Conservation (phyloP, 2,888 invertebrate genomes). For the Congeria kusceri region DNA sequence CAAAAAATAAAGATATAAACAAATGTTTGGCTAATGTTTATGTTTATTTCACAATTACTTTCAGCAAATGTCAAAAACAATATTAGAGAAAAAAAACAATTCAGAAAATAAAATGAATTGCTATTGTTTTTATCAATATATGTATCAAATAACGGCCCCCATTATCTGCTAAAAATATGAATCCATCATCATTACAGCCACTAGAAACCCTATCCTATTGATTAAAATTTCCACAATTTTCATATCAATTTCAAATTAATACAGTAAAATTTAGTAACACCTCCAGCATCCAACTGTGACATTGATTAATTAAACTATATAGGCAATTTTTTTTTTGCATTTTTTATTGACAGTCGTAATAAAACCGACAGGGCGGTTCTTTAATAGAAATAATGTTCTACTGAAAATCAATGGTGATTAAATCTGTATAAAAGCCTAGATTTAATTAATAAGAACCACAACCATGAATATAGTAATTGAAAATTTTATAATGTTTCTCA, state of each 20-base stretch:
- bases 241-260: slow-evolving; percentile 61
- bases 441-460: slow-evolving; percentile 9
- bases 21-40: too few relatives aligned
- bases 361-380: slow-evolving; percentile 26
- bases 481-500: neutral
- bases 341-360: slow-evolving; percentile 28
- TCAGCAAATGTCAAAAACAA: too few relatives aligned
- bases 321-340: slow-evolving; percentile 7
- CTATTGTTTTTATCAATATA: slow-evolving; percentile 1
- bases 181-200: slow-evolving; percentile 54
- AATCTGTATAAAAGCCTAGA: slow-evolving; percentile 20
- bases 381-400: slow-evolving; percentile 21
- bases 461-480: slow-evolving; percentile 1
- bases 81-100: too few relatives aligned
- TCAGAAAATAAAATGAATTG: too few relatives aligned
- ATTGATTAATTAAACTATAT: slow-evolving; percentile 55
- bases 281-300: slow-evolving; percentile 33
- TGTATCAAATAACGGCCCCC: slow-evolving; percentile 11
- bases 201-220: slow-evolving; percentile 43
- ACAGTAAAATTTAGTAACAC: slow-evolving; percentile 40
- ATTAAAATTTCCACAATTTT: slow-evolving; percentile 58
- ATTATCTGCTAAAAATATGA: slow-evolving; percentile 16
- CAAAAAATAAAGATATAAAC: too few relatives aligned
- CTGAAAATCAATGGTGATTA: slow-evolving; percentile 41
- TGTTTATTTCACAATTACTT: too few relatives aligned